phyloP scores from a whole-genome alignment of 2,888 invertebrate species.

The Pimpla rufipes region DNA sequence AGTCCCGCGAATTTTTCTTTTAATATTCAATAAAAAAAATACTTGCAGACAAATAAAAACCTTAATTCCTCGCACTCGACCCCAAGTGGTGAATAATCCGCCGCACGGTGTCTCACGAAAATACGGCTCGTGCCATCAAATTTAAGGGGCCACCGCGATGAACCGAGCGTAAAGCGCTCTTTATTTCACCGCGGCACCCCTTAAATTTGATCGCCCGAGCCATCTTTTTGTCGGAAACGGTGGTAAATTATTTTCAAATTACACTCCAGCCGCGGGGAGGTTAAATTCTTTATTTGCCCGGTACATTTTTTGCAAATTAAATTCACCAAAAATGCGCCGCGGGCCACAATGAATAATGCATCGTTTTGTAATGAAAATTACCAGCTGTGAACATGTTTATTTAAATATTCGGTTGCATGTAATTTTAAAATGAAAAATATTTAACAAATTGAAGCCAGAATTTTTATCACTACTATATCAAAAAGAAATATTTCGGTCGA shows the following conservation, averaged over 20 bases:
- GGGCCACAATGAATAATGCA: neutral
- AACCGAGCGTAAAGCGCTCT: neutral
- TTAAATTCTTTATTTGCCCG: neutral
- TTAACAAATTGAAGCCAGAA: too few relatives aligned
- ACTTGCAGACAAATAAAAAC: neutral
- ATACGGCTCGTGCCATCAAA: neutral
- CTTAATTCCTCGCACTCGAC: neutral
- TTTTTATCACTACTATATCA: too few relatives aligned
- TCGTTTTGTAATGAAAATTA: too few relatives aligned
- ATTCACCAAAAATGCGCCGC: neutral
- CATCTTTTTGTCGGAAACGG: neutral
- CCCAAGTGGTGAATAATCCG: neutral
- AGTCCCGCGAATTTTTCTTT: neutral
- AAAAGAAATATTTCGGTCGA: too few relatives aligned
- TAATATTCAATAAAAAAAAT: neutral
- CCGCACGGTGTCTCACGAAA: neutral
- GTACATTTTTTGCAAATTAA: neutral
- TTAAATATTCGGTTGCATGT: too few relatives aligned
- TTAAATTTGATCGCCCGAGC: neutral
- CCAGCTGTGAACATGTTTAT: too few relatives aligned
- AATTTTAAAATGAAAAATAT: too few relatives aligned
- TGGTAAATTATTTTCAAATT: slow-evolving; percentile 1
- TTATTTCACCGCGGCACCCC: neutral
- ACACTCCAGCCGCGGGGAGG: neutral
- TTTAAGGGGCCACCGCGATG: neutral